These are phyloP conservation scores for Cygnus atratus DNA, from an alignment of 2,113 vertebrate genomes.

Conservation along the genomic window DNA sequence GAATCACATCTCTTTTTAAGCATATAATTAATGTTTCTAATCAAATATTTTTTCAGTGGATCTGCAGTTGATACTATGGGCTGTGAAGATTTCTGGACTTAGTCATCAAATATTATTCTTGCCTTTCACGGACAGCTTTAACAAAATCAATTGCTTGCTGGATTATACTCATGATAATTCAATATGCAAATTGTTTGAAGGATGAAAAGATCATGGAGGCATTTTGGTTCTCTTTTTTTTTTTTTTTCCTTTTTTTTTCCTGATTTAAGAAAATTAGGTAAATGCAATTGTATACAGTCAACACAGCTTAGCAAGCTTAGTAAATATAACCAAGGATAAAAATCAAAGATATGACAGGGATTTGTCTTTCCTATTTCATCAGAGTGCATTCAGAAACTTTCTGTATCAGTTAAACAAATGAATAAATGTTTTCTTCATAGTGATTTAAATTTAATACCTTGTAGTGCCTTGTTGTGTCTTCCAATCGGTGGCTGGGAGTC, in stretches of 20 bases:
- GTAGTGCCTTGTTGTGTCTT: not conserved
- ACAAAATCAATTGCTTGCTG: not conserved
- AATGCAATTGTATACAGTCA: not conserved
- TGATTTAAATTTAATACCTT: not conserved
- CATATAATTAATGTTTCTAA: conserved; percentile 76
- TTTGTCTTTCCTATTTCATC: not conserved
- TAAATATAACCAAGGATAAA: not conserved
- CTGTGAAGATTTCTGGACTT: conserved; percentile 32
- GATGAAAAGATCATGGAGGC: not conserved
- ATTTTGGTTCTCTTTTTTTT: not conserved
- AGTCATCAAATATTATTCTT: conserved; percentile 43
- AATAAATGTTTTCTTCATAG: not conserved
- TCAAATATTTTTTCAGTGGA: conserved; percentile 11
- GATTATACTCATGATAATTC: not conserved
- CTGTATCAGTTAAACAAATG: not conserved
- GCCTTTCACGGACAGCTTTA: not conserved
- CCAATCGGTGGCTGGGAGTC: not conserved
- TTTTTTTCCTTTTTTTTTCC: not conserved
- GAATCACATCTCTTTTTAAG: conserved; percentile 72
- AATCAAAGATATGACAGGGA: not conserved
- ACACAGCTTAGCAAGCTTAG: not conserved
- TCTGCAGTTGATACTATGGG: not conserved
- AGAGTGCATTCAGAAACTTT: not conserved
- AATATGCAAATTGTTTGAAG: not conserved
- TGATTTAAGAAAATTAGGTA: not conserved